phyloP scores from a whole-genome alignment of 2,888 invertebrate genomes.

The Congeria kusceri region DNA sequence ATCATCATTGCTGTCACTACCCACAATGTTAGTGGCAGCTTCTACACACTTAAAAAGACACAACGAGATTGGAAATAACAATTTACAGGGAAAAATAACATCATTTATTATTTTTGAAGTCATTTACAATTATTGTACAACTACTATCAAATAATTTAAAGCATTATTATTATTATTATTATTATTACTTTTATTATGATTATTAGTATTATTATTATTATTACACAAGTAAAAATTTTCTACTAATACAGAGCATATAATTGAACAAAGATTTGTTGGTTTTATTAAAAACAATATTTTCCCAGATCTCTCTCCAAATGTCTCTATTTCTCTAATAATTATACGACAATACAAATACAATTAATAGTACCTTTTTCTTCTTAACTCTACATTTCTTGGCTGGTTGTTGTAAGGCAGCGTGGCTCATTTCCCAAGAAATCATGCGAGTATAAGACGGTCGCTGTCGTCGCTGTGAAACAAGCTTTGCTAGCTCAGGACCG shows the following conservation, averaged over 20 bases:
- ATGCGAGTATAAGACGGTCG: slow-evolving; percentile 65
- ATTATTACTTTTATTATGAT: too few species aligned
- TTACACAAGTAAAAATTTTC: too few species aligned
- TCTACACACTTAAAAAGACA: neutral
- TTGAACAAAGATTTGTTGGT: too few species aligned
- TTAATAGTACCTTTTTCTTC: slow-evolving; percentile 34
- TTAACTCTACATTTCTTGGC: slow-evolving; percentile 33
- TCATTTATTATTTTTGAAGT: too few species aligned
- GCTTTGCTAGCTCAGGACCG: slow-evolving; percentile 38
- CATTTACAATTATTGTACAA: too few species aligned
- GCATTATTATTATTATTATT: too few species aligned
- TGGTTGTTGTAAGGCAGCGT: slow-evolving; percentile 30
- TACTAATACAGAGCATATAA: too few species aligned
- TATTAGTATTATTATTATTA: too few species aligned
- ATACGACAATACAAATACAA: too few species aligned
- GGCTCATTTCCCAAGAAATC: slow-evolving; percentile 69
- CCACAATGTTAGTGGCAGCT: neutral
- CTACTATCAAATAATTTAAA: too few species aligned
- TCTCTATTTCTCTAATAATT: neutral
- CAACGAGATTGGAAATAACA: too few species aligned
- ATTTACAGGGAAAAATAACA: too few species aligned
- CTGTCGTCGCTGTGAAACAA: slow-evolving; percentile 49
- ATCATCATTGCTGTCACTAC: neutral
- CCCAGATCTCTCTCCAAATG: slow-evolving; percentile 23
- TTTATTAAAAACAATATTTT: neutral